Conservation (phyloP, 2,113 vertebrate genomes). For the Tachycineta bicolor region DNA sequence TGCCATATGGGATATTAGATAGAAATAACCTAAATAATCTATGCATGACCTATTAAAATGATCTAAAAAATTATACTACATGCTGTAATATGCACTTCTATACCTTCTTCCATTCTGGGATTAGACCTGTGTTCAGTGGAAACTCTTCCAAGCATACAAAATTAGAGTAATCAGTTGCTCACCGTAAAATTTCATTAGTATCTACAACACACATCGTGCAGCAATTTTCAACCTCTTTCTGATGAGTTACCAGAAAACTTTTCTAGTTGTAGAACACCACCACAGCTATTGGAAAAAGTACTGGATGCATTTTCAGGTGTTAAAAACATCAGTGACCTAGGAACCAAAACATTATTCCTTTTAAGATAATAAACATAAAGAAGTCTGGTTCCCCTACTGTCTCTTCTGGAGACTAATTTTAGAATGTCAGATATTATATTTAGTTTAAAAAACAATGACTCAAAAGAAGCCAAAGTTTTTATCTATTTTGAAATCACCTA, state of each 20-base stretch:
- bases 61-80: background rate
- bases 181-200: background rate
- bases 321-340: background rate
- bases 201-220: background rate
- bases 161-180: background rate
- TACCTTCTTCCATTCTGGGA: background rate
- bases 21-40: background rate
- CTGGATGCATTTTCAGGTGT: background rate
- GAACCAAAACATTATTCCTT: background rate
- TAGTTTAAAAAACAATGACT: background rate
- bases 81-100: background rate
- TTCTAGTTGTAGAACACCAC: background rate
- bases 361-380: background rate
- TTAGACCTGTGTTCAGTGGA: background rate
- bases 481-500: background rate
- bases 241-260: background rate
- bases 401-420: background rate
- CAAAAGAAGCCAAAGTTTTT: background rate
- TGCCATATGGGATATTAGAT: background rate
- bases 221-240: background rate
- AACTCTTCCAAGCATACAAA: background rate
- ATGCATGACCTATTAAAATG: background rate
- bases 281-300: background rate
- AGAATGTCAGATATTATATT: background rate
- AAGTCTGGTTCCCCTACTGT: background rate